Conservation (phyloP, 2,113 vertebrate species). For the Silurus glanis region DNA sequence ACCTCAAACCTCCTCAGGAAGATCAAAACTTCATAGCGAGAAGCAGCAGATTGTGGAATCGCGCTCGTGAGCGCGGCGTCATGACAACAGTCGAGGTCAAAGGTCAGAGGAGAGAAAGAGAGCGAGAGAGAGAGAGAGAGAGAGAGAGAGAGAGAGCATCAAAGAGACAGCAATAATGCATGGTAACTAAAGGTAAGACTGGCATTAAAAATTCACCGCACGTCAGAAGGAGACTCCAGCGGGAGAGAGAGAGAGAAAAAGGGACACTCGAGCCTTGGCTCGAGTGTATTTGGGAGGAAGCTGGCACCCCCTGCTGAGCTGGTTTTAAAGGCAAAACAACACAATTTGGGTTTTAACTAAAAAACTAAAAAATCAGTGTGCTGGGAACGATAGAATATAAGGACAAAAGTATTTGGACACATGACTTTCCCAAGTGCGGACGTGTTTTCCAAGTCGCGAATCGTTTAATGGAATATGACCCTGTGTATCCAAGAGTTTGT, state of each 20-base stretch:
- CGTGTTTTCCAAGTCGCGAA: no score
- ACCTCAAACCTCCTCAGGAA: no score
- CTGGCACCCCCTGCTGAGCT: constrained; percentile 63
- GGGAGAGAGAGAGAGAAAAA: constrained; percentile 14
- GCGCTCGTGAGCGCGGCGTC: neutral
- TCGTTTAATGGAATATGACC: no score
- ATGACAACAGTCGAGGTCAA: constrained; percentile 8
- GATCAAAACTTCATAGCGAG: neutral
- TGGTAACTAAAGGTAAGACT: constrained; percentile 80
- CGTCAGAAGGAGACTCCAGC: constrained; percentile 49
- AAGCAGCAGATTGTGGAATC: neutral
- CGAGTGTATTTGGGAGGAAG: constrained; percentile 58
- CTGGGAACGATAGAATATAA: no score
- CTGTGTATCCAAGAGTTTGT: no score
- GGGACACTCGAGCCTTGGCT: constrained; percentile 63
- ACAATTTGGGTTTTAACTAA: neutral
- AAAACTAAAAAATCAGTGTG: no score
- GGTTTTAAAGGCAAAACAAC: constrained; percentile 25
- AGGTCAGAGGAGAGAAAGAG: constrained; percentile 8
- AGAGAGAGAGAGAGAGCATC: constrained; percentile 51
- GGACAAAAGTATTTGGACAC: no score
- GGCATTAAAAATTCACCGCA: constrained; percentile 79
- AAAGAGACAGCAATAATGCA: constrained; percentile 79
- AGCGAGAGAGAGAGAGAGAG: constrained; percentile 2
- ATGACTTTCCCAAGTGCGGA: no score